phyloP scores from a whole-genome alignment of 2,113 vertebrate species.

The Hemibagrus wyckioides region DNA sequence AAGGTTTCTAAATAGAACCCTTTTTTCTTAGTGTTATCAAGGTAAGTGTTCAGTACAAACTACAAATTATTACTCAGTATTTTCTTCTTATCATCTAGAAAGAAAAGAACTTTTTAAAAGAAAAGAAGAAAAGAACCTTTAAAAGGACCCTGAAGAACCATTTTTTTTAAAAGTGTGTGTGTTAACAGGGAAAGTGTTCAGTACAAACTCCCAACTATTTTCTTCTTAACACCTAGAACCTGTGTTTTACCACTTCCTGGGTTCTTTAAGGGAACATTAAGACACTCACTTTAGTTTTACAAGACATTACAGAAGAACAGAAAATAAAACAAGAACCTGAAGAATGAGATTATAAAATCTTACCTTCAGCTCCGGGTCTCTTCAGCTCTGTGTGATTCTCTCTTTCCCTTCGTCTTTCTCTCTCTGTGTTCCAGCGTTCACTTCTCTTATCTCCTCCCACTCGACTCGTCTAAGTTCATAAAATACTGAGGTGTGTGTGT shows the following conservation, averaged over 20 bases:
- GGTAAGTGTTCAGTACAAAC: no score
- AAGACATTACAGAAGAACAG: not conserved
- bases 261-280: not conserved
- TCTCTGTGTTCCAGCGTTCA: not conserved
- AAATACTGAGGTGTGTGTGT: slow-evolving; percentile 10
- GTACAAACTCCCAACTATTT: not conserved
- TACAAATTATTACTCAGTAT: no score
- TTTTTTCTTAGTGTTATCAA: no score
- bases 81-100: no score
- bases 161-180: no score
- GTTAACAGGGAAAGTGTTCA: no score
- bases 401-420: not conserved
- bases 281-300: not conserved
- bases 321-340: not conserved
- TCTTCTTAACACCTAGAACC: not conserved
- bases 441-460: slow-evolving; percentile 4
- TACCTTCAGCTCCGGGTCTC: not conserved
- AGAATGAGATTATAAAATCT: not conserved
- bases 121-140: no score
- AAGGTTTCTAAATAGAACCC: not conserved
- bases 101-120: no score
- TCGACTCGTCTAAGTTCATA: not conserved
- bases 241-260: no score
- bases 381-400: not conserved
- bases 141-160: no score